phyloP scores from a whole-genome alignment of 92 coral and sea anemone species.

The Heliopora coerulea region DNA sequence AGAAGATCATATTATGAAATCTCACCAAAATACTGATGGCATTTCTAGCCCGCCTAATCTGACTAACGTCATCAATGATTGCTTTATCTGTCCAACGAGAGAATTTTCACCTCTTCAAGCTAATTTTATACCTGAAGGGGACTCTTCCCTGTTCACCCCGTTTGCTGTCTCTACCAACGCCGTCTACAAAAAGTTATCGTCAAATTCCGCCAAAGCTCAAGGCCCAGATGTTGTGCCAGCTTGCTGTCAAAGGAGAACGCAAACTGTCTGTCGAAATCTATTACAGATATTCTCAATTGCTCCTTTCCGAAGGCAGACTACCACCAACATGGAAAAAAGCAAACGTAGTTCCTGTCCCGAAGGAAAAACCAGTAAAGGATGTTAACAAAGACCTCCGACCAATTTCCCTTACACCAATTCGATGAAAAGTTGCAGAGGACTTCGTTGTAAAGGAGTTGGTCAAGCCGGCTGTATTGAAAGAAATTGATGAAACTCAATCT shows the following conservation, averaged over 20 bases:
- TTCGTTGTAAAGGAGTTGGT: slow-evolving; percentile 23
- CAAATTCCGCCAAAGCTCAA: slow-evolving; percentile 43
- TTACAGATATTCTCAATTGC: slow-evolving; percentile 33
- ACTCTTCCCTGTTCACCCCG: slow-evolving; percentile 2
- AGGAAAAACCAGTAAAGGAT: slow-evolving; percentile 12
- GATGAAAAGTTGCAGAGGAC: slow-evolving; percentile 21
- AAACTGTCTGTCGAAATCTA: slow-evolving; percentile 4
- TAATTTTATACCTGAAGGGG: slow-evolving; percentile 11
- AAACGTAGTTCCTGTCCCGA: background rate
- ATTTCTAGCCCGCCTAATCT: background rate
- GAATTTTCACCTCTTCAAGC: slow-evolving; percentile 39
- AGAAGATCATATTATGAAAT: slow-evolving; percentile 28
- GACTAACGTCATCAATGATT: slow-evolving; percentile 38
- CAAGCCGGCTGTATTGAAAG: slow-evolving; percentile 9
- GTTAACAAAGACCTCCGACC: slow-evolving; percentile 34
- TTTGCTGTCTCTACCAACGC: slow-evolving; percentile 25
- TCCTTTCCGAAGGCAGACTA: slow-evolving; percentile 11
- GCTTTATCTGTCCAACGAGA: slow-evolving; percentile 40
- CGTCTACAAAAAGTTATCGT: slow-evolving; percentile 38
- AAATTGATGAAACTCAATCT: slow-evolving; percentile 10
- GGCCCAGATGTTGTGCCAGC: slow-evolving; percentile 51
- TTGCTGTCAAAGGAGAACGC: slow-evolving; percentile 22
- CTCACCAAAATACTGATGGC: slow-evolving; percentile 25
- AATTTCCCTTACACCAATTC: slow-evolving; percentile 24
- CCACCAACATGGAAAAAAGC: slow-evolving; percentile 4